A percentile compares a stretch with the other conserved stretches of the same genome.
Evolutionary conservation across 1,140 invertebrate species (phyloP).

Genomic region (Paraescarpia echinospica): DNA sequence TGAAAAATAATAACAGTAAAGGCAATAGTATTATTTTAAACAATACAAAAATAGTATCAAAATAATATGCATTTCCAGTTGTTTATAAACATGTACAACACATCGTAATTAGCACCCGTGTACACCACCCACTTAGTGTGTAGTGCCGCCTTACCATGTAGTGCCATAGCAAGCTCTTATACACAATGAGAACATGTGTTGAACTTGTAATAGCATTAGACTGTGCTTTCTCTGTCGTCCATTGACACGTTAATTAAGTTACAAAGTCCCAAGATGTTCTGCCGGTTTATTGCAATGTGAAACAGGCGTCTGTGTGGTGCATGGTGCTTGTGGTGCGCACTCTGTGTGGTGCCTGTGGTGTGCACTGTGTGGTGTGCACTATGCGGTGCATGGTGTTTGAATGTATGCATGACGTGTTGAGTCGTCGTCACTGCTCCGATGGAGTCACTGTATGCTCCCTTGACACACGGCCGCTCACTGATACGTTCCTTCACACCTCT

Average conservation of each 20-base stretch:
- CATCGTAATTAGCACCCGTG: too few species aligned
- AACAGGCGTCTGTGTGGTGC: not conserved
- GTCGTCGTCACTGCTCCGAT: too few species aligned
- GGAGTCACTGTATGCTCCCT: too few species aligned
- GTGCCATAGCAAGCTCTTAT: not conserved
- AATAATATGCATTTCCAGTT: too few species aligned
- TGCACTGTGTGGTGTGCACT: not conserved
- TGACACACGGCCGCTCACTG: not conserved
- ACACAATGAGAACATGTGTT: not conserved
- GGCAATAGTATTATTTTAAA: too few species aligned
- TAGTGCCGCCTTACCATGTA: not conserved
- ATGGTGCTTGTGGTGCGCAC: not conserved
- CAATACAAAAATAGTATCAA: too few species aligned
- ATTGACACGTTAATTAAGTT: not conserved
- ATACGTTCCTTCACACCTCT: too few species aligned
- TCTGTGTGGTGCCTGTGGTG: not conserved
- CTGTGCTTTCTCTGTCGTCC: not conserved
- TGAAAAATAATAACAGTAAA: too few species aligned
- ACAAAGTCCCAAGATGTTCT: not conserved
- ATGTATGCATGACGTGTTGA: too few species aligned
- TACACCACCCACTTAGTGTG: too few species aligned
- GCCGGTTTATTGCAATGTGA: not conserved
- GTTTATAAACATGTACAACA: too few species aligned
- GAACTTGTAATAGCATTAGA: not conserved
- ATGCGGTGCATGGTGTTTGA: not conserved